These are phyloP conservation scores for Microchrysa polita DNA, from an alignment of 2,888 invertebrate genomes.

Conservation along the genomic window DNA sequence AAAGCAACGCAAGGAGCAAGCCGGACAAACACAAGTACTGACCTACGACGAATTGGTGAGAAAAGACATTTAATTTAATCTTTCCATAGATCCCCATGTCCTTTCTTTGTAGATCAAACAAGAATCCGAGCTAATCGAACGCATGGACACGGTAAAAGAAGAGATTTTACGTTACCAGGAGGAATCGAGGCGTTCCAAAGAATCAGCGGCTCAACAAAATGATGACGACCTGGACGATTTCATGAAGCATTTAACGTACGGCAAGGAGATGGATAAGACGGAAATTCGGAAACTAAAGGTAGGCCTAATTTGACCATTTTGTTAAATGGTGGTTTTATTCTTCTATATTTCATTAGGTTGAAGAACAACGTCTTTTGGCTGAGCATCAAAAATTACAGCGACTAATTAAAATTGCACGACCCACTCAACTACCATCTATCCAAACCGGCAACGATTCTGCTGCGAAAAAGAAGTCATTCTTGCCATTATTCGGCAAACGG, in stretches of 20 bases:
- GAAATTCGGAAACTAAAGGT: slow-evolving; percentile 70
- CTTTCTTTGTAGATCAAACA: slow-evolving; percentile 56
- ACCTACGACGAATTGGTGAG: slow-evolving; percentile 76
- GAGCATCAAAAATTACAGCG: slow-evolving; percentile 76
- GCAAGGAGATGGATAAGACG: slow-evolving; percentile 71
- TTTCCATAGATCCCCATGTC: too few relatives aligned
- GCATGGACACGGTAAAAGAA: slow-evolving; percentile 72
- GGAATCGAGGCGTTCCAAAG: slow-evolving; percentile 60
- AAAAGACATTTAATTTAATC: too few relatives aligned
- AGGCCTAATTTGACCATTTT: slow-evolving; percentile 43
- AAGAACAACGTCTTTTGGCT: slow-evolving; percentile 73
- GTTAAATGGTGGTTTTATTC: not conserved
- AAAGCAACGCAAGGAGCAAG: slow-evolving; percentile 71
- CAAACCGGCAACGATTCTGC: slow-evolving; percentile 56
- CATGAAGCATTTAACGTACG: slow-evolving; percentile 76
- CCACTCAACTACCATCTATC: slow-evolving; percentile 70
- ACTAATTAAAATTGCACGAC: slow-evolving; percentile 79
- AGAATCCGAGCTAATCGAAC: slow-evolving; percentile 65
- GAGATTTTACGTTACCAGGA: slow-evolving; percentile 65
- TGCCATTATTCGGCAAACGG: slow-evolving; percentile 66
- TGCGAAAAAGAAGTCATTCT: slow-evolving; percentile 52
- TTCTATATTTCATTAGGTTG: slow-evolving; percentile 63
- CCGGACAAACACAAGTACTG: slow-evolving; percentile 59
- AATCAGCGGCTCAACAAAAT: slow-evolving; percentile 59
- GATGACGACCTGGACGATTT: slow-evolving; percentile 84